Base-by-base conservation (phyloP, 2,797 vertebrate species). In the Pseudotriccus pelzelni region DNA sequence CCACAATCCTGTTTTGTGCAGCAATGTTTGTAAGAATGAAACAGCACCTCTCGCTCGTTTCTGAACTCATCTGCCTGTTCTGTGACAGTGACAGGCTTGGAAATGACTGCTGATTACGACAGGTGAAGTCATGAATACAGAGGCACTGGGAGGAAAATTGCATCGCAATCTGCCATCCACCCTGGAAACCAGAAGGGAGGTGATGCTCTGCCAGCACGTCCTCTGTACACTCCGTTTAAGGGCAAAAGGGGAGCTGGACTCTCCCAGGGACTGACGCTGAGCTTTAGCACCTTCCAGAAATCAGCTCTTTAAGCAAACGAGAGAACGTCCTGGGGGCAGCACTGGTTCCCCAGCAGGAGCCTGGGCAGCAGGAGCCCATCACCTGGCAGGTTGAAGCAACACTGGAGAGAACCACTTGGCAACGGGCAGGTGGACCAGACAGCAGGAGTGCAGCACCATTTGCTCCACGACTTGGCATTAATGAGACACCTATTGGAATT, bases 401-500 rank as follows among this genome's bases (percentile, higher is more conserved):
- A 27, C 89, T 93, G 86, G 82, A 84, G 92, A 80, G 68, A 90
- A 44, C 86, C 94, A 58, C 96, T 97, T 96, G 96, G 97, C 96
- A 96, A 90, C 0, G 2, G 95, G 89, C 97, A 97, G 96, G 97
- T 96, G 97, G 90, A 86, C 49, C 46, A 91, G 90, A 89, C 97
- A 97, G 97, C 95, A 36, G 97, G 97, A 96, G 95, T 70, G 95
- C 30, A 19, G 89, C 87, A 47, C 94, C 95, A 86, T 84, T 93
- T 92, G 90, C 86, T 96, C 93, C 59, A 18, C 3, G 0, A 20
- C 90, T 95, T 97, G 98, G 97, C 97, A 95, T 92, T 97, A 97
- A 97, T 96, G 96, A 96, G 96, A 96, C 95, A 97, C 95, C 93
- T 95, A 91, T 90, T 95, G 94, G 96, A 98, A 94, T 96, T 80